Evolutionary conservation across 2,113 vertebrate species (phyloP), one percentile per base, ranked within the genome.

Genomic region (Chrysochloris asiatica): DNA sequence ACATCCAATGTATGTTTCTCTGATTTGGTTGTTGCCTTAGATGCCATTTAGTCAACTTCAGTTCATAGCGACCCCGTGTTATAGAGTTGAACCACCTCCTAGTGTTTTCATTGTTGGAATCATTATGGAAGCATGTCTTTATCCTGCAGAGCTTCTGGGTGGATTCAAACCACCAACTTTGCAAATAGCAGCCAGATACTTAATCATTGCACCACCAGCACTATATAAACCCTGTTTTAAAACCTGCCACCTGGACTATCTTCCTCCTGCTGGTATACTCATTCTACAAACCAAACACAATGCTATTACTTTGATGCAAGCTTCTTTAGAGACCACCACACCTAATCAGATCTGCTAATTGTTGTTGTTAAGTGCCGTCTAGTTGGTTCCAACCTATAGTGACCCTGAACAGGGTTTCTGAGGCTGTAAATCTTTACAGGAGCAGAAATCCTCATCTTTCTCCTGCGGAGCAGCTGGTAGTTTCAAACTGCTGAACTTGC

Each of bases 221-320:
- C n/a, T 67, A 12, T 36, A n/a, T 36, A 67, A 24, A 86, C 4
- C 22, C 36, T 75, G 65, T 36, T 22, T 92, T 88, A 10, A 86
- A 33, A 75, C 8, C 13, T 82, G 16, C 59, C 19, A 4, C 30
- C 12, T 8, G 48, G n/a, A 65, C 38, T n/a, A 6, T 48, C 81
- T 86, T 71, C n/a, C 26, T 90, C 54, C 72, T 33, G 9, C n/a
- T 61, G 16, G 50, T 13, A 8, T 10, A 21, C 43, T 82, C 22
- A 86, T 54, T 72, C 63, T 67, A 71, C 26, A 92, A 71, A 93
- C 38, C 67, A 87, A 80, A 38, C 47, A 79, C 26, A 48, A 28
- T 28, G n/a, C 5, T 56, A 54, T 71, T 59, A 52, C 79, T 54
- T 36, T 52, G 65, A 47, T 28, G 28, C 30, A 47, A 67, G 1